phyloP scores from a whole-genome alignment of 2,113 vertebrate genomes.

The Euleptes europaea region DNA sequence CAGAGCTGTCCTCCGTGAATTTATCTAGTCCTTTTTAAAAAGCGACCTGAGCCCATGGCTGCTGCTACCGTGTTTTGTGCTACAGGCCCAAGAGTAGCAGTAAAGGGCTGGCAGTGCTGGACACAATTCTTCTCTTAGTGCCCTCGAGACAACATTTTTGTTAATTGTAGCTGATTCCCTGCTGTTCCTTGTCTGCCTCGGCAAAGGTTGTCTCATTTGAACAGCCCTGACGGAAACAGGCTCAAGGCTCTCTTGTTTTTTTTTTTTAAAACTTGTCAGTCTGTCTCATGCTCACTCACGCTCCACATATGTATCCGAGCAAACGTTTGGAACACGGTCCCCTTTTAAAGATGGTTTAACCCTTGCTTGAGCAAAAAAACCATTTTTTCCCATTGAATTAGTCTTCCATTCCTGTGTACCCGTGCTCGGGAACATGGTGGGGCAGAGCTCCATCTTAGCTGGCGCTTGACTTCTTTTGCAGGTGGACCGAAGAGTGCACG shows the following conservation, averaged over 20 bases:
- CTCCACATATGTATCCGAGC: neutral
- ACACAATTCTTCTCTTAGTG: too few relatives aligned
- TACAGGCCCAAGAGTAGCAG: too few relatives aligned
- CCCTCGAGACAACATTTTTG: too few relatives aligned
- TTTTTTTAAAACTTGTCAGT: neutral
- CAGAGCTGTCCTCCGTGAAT: too few relatives aligned
- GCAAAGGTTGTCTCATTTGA: neutral
- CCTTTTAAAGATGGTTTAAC: neutral
- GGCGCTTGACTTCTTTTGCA: constrained; percentile 53
- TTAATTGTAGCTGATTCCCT: neutral
- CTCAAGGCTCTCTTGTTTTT: neutral
- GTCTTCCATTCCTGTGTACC: neutral
- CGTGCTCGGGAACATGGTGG: neutral
- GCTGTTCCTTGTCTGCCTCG: neutral
- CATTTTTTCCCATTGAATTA: neutral
- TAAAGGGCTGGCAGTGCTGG: neutral
- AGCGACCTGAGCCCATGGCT: too few relatives aligned
- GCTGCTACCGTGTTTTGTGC: too few relatives aligned
- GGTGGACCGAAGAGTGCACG: constrained; percentile 98
- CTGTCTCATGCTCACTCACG: neutral
- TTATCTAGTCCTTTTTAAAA: too few relatives aligned
- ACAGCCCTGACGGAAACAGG: neutral
- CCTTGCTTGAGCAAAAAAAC: neutral
- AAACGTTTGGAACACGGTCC: too few relatives aligned
- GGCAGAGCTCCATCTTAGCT: fast-evolving